Conservation (phyloP, 2,888 invertebrate species). For the Mythimna vitellina region DNA sequence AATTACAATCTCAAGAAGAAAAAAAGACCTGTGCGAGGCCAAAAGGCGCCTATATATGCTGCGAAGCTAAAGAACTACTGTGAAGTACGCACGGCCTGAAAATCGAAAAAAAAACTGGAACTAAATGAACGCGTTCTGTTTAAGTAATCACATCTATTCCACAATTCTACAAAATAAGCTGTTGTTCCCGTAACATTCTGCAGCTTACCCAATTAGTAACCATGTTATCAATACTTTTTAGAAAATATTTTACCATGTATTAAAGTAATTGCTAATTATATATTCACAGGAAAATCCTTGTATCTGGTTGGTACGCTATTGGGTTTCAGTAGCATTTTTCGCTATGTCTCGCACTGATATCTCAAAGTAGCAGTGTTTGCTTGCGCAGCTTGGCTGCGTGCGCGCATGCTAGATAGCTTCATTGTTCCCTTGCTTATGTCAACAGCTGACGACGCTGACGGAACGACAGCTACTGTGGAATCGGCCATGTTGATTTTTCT, state of each 20-base stretch:
- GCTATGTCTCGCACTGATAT: slow-evolving; percentile 46
- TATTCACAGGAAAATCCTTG: neutral
- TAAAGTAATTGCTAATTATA: neutral
- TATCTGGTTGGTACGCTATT: neutral
- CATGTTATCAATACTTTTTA: neutral
- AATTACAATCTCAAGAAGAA: no score
- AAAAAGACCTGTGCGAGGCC: no score
- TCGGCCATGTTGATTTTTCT: slow-evolving; percentile 35
- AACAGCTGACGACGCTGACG: slow-evolving; percentile 70
- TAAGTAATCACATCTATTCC: neutral
- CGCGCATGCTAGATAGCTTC: slow-evolving; percentile 73
- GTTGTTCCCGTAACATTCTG: neutral
- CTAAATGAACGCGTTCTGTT: neutral
- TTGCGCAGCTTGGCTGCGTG: slow-evolving; percentile 56
- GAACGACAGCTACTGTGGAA: slow-evolving; percentile 73
- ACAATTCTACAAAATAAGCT: neutral
- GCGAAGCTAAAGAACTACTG: no score
- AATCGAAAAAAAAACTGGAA: neutral
- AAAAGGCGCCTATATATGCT: no score
- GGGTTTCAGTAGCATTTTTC: slow-evolving; percentile 36
- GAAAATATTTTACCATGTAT: no score
- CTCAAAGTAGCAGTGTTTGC: slow-evolving; percentile 55
- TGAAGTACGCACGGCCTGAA: no score
- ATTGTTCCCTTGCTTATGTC: slow-evolving; percentile 81
- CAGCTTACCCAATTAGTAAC: neutral